A percentile compares a stretch with the other conserved stretches of the same genome.
Conservation (phyloP, 2,888 invertebrate genomes). For the Diarsia rubi region DNA sequence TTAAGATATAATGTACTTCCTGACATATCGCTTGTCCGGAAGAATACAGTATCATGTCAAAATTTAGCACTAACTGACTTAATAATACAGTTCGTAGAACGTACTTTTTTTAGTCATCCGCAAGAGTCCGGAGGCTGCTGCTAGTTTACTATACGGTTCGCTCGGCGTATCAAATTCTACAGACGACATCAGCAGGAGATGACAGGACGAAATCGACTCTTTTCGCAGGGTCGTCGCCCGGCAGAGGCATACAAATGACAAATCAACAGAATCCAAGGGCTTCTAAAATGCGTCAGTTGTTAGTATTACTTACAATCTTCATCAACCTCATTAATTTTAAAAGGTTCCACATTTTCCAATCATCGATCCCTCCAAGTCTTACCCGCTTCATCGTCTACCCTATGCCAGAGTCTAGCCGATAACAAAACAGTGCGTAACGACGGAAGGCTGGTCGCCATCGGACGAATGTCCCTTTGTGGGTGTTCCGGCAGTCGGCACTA, state of each 20-base stretch:
- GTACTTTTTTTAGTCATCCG: too few species aligned
- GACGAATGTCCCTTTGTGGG: slow-evolving; percentile 82
- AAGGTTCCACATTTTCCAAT: neutral
- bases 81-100: too few species aligned
- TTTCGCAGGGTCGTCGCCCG: too few species aligned
- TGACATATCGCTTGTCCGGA: too few species aligned
- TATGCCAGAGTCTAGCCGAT: slow-evolving; percentile 63
- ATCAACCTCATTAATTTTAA: neutral
- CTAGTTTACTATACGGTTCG: neutral
- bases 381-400: slow-evolving; percentile 55
- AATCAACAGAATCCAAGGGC: neutral
- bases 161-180: neutral
- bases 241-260: too few species aligned
- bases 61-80: too few species aligned
- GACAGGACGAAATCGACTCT: too few species aligned
- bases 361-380: too few species aligned
- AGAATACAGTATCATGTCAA: too few species aligned
- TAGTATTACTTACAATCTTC: neutral
- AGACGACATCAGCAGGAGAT: neutral
- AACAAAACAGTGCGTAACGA: slow-evolving; percentile 85
- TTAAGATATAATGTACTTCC: neutral
- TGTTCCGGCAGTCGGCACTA: slow-evolving; percentile 70
- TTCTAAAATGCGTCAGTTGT: neutral
- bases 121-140: neutral
- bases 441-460: slow-evolving; percentile 79